Conservation (phyloP, 1,140 invertebrate species). For the Oedothorax gibbosus region DNA sequence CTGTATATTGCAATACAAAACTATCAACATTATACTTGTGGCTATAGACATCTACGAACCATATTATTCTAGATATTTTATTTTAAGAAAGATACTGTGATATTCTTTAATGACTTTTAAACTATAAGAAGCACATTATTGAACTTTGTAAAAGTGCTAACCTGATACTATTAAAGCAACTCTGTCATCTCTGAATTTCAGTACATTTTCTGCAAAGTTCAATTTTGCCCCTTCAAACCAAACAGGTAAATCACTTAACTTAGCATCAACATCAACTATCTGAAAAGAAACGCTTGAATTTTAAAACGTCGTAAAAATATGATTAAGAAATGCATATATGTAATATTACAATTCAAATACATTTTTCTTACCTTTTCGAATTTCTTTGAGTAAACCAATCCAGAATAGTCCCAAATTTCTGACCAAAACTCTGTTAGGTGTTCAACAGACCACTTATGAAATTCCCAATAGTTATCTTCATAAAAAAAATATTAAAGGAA, state of each 20-base stretch:
- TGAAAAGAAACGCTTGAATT: neutral
- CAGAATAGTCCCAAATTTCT: slow-evolving; percentile 68
- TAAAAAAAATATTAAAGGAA: neutral
- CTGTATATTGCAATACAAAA: too few species aligned
- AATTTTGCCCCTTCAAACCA: slow-evolving; percentile 65
- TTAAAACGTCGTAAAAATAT: neutral
- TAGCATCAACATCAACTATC: slow-evolving; percentile 24
- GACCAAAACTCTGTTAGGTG: slow-evolving; percentile 71
- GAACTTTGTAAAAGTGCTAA: neutral
- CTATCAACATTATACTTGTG: too few species aligned
- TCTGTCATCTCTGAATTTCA: slow-evolving; percentile 63
- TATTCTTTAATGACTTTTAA: too few species aligned
- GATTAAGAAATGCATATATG: neutral
- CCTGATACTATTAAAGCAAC: slow-evolving; percentile 43
- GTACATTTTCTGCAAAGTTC: slow-evolving; percentile 66
- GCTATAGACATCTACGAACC: too few species aligned
- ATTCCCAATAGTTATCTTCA: slow-evolving; percentile 68
- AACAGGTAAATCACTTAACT: slow-evolving; percentile 58
- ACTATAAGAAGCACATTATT: too few species aligned
- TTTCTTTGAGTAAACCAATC: slow-evolving; percentile 64
- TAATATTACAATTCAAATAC: neutral
- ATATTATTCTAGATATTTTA: too few species aligned
- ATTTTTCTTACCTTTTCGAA: slow-evolving; percentile 26
- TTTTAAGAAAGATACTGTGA: too few species aligned
- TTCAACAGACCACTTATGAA: slow-evolving; percentile 71